Evolutionary conservation across 1,140 invertebrate genomes (phyloP).

Genomic region (Steinernema feltiae): DNA sequence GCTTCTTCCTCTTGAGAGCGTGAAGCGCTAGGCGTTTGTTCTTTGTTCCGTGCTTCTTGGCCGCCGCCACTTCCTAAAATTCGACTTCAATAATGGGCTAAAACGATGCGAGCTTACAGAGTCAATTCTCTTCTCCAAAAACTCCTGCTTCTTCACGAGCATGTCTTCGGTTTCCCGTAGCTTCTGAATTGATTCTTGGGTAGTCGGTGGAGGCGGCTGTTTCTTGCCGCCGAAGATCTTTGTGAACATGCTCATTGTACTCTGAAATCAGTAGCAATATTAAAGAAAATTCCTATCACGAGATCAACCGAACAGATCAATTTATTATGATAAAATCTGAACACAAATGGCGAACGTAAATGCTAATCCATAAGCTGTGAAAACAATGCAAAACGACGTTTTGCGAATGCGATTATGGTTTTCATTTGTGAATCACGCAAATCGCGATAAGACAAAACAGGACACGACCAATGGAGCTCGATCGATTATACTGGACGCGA

Average conservation of each 20-base stretch:
- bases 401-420: too few species aligned
- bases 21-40: conserved; percentile 95
- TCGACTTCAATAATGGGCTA: not conserved
- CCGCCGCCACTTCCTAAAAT: conserved; percentile 70
- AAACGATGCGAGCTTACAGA: conserved; percentile 26
- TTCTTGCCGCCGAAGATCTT: conserved; percentile 67
- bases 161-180: conserved; percentile 92
- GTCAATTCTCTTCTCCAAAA: conserved; percentile 90
- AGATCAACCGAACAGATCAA: too few species aligned
- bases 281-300: too few species aligned
- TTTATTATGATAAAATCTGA: too few species aligned
- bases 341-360: too few species aligned
- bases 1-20: conserved; percentile 93
- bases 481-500: too few species aligned
- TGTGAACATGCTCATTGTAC: conserved; percentile 47
- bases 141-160: conserved; percentile 95
- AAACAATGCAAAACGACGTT: too few species aligned
- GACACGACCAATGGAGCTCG: too few species aligned
- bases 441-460: too few species aligned
- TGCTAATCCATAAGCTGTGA: too few species aligned
- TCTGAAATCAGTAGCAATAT: too few species aligned
- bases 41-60: conserved; percentile 87
- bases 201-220: conserved; percentile 74
- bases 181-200: conserved; percentile 96
- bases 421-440: too few species aligned